Base-by-base conservation (phyloP, 2,113 vertebrate genomes). In the Eonycteris spelaea region DNA sequence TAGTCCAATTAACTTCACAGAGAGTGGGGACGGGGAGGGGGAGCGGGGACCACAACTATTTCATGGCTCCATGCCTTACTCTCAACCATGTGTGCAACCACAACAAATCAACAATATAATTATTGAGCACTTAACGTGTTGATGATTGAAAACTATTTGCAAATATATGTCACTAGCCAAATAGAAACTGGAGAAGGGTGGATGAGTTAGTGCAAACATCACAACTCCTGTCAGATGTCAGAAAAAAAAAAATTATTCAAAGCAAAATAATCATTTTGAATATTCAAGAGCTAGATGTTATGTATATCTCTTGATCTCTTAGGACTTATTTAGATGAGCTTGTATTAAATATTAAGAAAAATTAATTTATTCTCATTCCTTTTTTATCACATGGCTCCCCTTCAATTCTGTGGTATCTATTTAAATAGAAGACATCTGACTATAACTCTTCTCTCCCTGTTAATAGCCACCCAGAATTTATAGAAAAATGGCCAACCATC, bases 1-100 rank as follows among this genome's bases (percentile, higher is more conserved):
- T 48, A 73, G 87, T 83, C 91, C 80, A 98, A 94, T 97, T 96
- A 98, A 94, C 82, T 96, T 97, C 91, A 96, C 89, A 97, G 82
- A 94, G 93, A 92, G 45, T 45, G 45, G 45, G 6, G 45, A 6
- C 1, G 45, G 45, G 45, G 91, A 40, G n/a, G n/a, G n/a, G n/a
- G n/a, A n/a, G n/a, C n/a, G n/a, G n/a, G n/a, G n/a, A n/a, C n/a
- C 24, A 24, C 14, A 80, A 40, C 15, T 71, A 55, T 94, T 86
- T 55, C 15, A 48, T 65, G 55, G 19, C 30, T 55, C 43, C 43
- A 30, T 59, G 57, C 12, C 68, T 87, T 63, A 43, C 22, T 90
- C 35, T 96, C 33, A 82, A 40, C 8, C 33, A 22, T 70, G 28
- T 70, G 55, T 33, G 7, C 30, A 92, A 93, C 30, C 30, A 95